Base-by-base conservation (phyloP, 2,113 vertebrate species). In the Taxidea taxus region DNA sequence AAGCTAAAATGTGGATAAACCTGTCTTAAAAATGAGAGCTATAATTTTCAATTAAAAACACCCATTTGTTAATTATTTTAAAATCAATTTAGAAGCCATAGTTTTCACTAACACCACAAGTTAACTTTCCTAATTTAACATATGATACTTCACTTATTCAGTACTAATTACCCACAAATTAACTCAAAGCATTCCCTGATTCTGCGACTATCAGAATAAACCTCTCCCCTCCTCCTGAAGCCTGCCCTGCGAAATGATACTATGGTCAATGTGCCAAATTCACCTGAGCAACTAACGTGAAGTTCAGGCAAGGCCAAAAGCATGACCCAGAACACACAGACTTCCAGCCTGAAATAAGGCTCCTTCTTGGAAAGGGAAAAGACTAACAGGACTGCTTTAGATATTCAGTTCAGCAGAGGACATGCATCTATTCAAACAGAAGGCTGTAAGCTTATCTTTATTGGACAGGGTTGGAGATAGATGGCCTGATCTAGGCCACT, bases 401-500 rank as follows among this genome's bases (percentile, higher is more conserved):
- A 88, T 14, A 81, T 80, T 94, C 91, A 88, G 80, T 92, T 95
- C 90, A 96, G 80, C 87, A 85, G 74, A 96, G 87, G 92, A 96
- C 91, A 93, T 4, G 56, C 56, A 93, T 77, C 77, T 83, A 93
- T 80, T 94, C 83, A 83, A 91, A 91, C 7, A 90, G 86, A 34
- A 97, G 89, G 51, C 60, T 80, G 82, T 95, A 97, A 96, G 87
- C 80, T 64, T 95, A 97, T 31, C 97, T 97, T 87, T 94, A 92
- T 8, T 87, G 92, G 88, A 87, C 84, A 64, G 15, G 49, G 51
- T 16, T 95, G 31, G 80, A 85, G 87, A 97, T 29, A 97, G 95
- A 97, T 97, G 93, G 92, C 58, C 80, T 92, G 89, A 98, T 96
- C 70, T 82, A 96, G 94, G 95, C 58, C 95, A 96, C 93, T 82